phyloP scores from a whole-genome alignment of 2,113 vertebrate species.

The Oreochromis tanganicae region DNA sequence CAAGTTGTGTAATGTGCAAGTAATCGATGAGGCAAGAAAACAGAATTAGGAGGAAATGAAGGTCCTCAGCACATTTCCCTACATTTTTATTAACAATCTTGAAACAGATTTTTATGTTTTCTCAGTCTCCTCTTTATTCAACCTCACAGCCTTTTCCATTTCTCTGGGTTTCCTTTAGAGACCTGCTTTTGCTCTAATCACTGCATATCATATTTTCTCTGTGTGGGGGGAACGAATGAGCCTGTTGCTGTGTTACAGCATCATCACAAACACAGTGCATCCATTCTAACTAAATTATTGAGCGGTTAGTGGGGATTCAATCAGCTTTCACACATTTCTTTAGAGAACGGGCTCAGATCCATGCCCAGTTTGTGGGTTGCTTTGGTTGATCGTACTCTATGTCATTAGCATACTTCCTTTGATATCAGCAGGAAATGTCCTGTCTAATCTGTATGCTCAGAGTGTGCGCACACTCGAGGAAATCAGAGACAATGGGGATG shows the following conservation, averaged over 20 bases:
- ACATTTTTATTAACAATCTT: constrained; percentile 34
- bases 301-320: constrained; percentile 13
- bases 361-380: not conserved
- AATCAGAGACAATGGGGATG: not conserved
- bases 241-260: constrained; percentile 44
- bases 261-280: constrained; percentile 3
- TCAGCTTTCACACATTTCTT: not conserved
- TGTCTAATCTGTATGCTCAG: constrained; percentile 17
- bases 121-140: not conserved
- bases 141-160: not conserved
- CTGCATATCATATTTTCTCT: constrained; percentile 10
- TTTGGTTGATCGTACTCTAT: not conserved
- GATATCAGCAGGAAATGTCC: constrained; percentile 29
- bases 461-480: not conserved
- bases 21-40: constrained; percentile 5
- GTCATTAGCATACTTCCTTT: constrained; percentile 35
- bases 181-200: constrained; percentile 19
- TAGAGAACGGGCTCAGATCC: not conserved
- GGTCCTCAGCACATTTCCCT: constrained; percentile 13
- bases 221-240: not conserved
- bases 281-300: constrained; percentile 42
- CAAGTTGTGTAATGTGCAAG: constrained; percentile 19
- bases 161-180: not conserved
- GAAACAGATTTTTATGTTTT: not conserved
- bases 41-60: constrained; percentile 28